Conservation (phyloP, 2,113 vertebrate species). For the Ivindomyrus marchei region DNA sequence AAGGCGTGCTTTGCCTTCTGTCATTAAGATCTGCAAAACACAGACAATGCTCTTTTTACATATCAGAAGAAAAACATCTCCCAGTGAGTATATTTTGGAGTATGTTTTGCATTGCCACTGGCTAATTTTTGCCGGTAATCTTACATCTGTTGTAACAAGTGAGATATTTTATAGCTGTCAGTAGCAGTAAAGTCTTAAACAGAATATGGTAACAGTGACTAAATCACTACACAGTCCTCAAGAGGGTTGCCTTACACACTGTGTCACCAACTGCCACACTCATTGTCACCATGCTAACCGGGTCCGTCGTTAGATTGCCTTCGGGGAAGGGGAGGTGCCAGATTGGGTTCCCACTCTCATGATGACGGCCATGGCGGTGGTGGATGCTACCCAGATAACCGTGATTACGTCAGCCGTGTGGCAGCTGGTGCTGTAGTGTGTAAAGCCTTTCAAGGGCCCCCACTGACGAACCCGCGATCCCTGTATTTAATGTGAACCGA, state of each 20-base stretch:
- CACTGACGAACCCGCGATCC: not conserved
- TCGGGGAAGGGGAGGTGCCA: not conserved
- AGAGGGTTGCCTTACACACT: not conserved
- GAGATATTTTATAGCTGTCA: not conserved
- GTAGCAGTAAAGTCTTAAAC: not conserved
- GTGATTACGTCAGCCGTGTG: not conserved
- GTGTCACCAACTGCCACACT: not conserved
- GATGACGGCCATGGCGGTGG: not conserved
- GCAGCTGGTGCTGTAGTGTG: constrained; percentile 35
- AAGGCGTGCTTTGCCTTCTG: not conserved
- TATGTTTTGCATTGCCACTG: not conserved
- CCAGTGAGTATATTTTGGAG: not conserved
- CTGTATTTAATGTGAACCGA: not conserved
- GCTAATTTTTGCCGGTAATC: not conserved
- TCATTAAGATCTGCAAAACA: not conserved
- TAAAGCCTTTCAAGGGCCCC: constrained; percentile 48
- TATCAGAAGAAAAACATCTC: not conserved
- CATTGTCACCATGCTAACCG: not conserved
- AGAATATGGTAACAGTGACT: not conserved
- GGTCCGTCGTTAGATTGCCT: not conserved
- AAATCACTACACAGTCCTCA: not conserved
- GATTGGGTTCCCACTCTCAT: not conserved
- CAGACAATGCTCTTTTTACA: not conserved
- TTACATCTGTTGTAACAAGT: not conserved
- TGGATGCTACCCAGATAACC: not conserved